Evolutionary conservation across 2,888 invertebrate genomes (phyloP), one percentile per base, ranked within the genome.

Genomic region (Phaedon cochleariae): DNA sequence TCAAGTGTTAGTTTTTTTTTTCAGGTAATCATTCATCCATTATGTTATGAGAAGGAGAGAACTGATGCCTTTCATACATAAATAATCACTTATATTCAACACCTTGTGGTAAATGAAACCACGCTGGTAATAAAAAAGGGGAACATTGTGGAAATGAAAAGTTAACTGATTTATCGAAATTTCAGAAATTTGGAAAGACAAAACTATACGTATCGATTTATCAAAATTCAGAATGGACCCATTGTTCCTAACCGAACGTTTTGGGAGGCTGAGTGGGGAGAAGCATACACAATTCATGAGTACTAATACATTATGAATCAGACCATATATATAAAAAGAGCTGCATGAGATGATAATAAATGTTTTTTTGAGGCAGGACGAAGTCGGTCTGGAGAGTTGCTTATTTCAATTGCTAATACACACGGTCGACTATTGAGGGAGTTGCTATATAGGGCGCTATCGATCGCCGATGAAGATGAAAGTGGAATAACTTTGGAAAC

Each of bases 401-500:
- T 78, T 74, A 81, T 81, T 81, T 80, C 79, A 80, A 81, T 81
- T 81, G 80, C 81, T 81, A 80, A 81, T 81, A 75, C 65, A 70
- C 58, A 15, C 15, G 15, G 63, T 55, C 53, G 64, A 61, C 48
- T 69, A 62, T 69, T 59, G 77, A 74, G 71, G 74, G 77, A 71
- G 72, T 69, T 68, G 31, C 51, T 77, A 76, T 79, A 76, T 77
- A 73, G 77, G 76, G 57, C 57, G 57, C 57, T 17, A 57, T 45
- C 57, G 57, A 45, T 45, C 22, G 17, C 21, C n/a, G 26, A 45
- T 57, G 41, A 41, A 41, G 41, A 41, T 41, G 41, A 41, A 41
- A 41, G 41, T 41, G 15, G 41, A 41, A 41, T 41, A 41, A 41
- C 41, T 41, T 41, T 15, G n/a, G 6, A 41, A 41, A 41, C 41